Conservation (phyloP, 2,113 vertebrate genomes). For the Pantherophis guttatus region DNA sequence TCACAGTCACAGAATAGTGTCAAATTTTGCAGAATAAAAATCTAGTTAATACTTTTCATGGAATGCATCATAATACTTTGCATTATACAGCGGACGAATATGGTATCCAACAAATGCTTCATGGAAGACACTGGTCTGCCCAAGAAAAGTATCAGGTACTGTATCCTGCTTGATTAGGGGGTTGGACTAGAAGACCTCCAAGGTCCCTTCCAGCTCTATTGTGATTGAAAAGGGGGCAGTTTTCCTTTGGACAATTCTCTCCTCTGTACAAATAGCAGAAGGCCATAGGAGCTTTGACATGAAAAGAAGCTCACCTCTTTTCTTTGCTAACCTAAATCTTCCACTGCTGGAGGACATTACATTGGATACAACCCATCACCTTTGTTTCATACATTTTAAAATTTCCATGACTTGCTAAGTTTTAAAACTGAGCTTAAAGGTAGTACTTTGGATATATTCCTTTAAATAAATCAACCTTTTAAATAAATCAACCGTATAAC, state of each 20-base stretch:
- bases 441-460: not conserved
- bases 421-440: not conserved
- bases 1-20: conserved; percentile 27
- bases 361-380: not conserved
- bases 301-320: not conserved
- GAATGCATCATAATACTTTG: not conserved
- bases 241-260: not conserved
- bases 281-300: not conserved
- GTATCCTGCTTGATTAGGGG: too few species aligned
- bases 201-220: too few species aligned
- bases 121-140: not conserved
- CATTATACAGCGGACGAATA: not conserved
- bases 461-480: not conserved
- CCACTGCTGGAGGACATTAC: not conserved
- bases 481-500: not conserved
- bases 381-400: not conserved
- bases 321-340: not conserved
- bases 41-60: not conserved
- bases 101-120: not conserved
- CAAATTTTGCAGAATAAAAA: conserved; percentile 27
- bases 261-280: not conserved
- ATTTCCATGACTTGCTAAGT: conserved; percentile 31
- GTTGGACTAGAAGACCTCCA: too few species aligned
- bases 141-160: not conserved
- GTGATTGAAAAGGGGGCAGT: too few species aligned